A percentile compares a stretch with the other conserved stretches of the same genome.
phyloP scores from a whole-genome alignment of 1,140 invertebrate species.

The Tetragnatha versicolor region DNA sequence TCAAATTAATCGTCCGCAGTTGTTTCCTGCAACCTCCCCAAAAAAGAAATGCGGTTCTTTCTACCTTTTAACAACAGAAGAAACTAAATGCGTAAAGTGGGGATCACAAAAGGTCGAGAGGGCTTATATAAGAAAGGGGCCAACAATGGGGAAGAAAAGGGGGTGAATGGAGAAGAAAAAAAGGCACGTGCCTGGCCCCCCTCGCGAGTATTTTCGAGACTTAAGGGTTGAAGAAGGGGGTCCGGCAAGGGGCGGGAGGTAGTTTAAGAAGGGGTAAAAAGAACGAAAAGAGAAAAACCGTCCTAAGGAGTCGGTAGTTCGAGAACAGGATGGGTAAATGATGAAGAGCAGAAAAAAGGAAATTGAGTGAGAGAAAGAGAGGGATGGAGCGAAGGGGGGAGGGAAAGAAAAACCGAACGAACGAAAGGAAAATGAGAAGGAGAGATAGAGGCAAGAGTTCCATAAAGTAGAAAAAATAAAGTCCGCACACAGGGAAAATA shows the following conservation, averaged over 20 bases:
- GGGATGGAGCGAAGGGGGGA: constrained; percentile 12
- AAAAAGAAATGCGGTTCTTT: no score
- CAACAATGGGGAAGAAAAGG: not conserved
- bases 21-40: no score
- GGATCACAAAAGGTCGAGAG: constrained; percentile 28
- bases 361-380: not conserved
- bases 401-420: not conserved
- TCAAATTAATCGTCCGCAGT: no score
- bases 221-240: not conserved
- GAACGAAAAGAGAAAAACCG: constrained; percentile 22
- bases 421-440: constrained; percentile 7
- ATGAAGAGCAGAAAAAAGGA: constrained; percentile 33
- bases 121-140: constrained; percentile 4
- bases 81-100: constrained; percentile 21
- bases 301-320: constrained; percentile 37
- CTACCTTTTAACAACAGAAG: constrained; percentile 2
- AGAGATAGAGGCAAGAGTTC: constrained; percentile 23
- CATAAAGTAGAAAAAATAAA: constrained; percentile 13
- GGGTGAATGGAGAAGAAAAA: not conserved
- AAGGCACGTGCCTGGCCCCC: constrained; percentile 10
- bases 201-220: constrained; percentile 33
- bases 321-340: constrained; percentile 52
- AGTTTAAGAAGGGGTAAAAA: not conserved
- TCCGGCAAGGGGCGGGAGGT: not conserved
- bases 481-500: constrained; percentile 23